Conservation (phyloP, 2,888 invertebrate species). For the Selenia dentaria region DNA sequence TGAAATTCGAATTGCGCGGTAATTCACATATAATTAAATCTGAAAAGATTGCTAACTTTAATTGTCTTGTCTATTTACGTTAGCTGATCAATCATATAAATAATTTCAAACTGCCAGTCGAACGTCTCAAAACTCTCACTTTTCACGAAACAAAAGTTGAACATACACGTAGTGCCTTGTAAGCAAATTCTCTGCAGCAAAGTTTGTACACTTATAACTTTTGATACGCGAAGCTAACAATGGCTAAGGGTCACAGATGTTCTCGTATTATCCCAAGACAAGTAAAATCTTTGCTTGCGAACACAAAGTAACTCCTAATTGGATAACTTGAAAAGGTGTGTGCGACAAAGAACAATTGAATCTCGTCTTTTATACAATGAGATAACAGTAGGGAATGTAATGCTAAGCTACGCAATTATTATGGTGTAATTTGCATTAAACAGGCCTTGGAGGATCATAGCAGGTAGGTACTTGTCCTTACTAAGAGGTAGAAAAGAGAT, state of each 20-base stretch:
- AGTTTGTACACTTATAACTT: slow-evolving; percentile 31
- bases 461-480: too few relatives aligned
- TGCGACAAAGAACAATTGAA: slow-evolving; percentile 58
- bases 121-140: slow-evolving; percentile 5
- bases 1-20: too few relatives aligned
- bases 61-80: too few relatives aligned
- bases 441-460: too few relatives aligned
- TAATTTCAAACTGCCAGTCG: slow-evolving; percentile 2
- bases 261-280: slow-evolving; percentile 55
- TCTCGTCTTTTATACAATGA: slow-evolving; percentile 32
- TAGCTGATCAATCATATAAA: too few relatives aligned
- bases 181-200: slow-evolving; percentile 29
- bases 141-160: slow-evolving; percentile 3
- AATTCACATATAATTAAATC: too few relatives aligned
- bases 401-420: too few relatives aligned
- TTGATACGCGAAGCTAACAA: slow-evolving; percentile 43
- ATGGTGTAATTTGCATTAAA: too few relatives aligned
- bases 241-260: slow-evolving; percentile 56
- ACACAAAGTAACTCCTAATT: slow-evolving; percentile 63
- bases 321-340: slow-evolving; percentile 73
- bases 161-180: slow-evolving; percentile 9
- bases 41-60: too few relatives aligned
- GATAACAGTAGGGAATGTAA: slow-evolving; percentile 12
- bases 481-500: too few relatives aligned
- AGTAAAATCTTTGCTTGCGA: slow-evolving; percentile 58